Evolutionary conservation across 2,113 vertebrate species (phyloP).

Genomic region (Xiphorhynchus elegans): DNA sequence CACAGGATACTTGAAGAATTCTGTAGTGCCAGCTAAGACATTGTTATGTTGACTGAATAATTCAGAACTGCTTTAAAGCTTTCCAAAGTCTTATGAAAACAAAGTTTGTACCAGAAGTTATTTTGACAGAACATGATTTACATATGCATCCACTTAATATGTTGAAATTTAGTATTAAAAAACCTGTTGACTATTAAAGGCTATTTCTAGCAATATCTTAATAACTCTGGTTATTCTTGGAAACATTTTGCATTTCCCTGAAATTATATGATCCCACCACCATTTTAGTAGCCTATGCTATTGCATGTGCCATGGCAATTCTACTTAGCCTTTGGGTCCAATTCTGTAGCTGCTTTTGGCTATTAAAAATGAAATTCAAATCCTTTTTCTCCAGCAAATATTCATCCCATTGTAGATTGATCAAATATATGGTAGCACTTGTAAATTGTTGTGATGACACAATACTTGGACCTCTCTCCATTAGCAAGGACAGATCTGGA

Average conservation of each 20-base stretch:
- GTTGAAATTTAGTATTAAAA: neutral
- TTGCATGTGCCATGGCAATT: neutral
- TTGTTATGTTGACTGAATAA: neutral
- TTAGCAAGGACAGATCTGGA: neutral
- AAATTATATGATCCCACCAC: neutral
- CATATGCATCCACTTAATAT: neutral
- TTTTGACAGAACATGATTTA: neutral
- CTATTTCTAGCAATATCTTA: neutral
- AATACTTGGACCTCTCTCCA: neutral
- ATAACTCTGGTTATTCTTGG: neutral
- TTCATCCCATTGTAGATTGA: neutral
- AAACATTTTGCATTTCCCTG: neutral
- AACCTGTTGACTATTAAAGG: neutral
- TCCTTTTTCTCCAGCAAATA: neutral
- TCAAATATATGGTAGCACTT: neutral
- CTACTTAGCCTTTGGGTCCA: neutral
- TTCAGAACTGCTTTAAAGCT: neutral
- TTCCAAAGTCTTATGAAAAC: neutral
- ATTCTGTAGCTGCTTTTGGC: neutral
- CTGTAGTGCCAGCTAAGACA: neutral
- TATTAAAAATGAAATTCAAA: neutral
- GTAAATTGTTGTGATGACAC: neutral
- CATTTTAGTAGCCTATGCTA: neutral
- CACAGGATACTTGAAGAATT: neutral
- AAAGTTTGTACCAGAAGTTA: neutral